Base-by-base conservation (phyloP, 2,797 vertebrate species). In the Todus mexicanus region DNA sequence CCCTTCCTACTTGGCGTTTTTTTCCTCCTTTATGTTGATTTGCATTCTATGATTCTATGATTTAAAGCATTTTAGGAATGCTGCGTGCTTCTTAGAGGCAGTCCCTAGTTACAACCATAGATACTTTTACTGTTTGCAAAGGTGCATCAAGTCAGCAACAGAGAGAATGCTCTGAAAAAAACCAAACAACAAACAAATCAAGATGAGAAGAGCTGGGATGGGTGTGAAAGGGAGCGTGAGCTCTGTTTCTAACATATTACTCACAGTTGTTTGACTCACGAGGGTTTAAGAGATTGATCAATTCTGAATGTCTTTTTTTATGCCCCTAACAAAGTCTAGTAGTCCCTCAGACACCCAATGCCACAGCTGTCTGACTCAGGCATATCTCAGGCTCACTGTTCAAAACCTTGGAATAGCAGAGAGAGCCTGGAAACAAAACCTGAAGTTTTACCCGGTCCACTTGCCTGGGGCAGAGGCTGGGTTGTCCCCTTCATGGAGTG, bases 61-160 rank as follows among this genome's bases (percentile, higher is more conserved):
- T n/a, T 50, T 23, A 73, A 93, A 84, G 43, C 31, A 84, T 86
- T 95, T 93, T 75, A 93, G 33, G 37, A 94, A 89, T 72, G 63
- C 54, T 90, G 61, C 14, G 33, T 12, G 4, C 37, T 72, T 87
- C 85, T 89, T 71, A 42, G 73, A 93, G 27, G 78, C n/a, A 54
- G 59, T 27, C 45, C 29, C 40, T 73, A 43, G 15, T 35, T 74
- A 76, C 90, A 94, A 93, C 38, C 89, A 83, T 40, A 76, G 71
- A 60, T 42, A 45, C 35, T 51, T 87, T 59, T 59, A 75, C 18
- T 59, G 21, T 51, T 86, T 59, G 57, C 42, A 45, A 23, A 63
- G 61, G 63, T 69, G 57, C 12, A 20, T 64, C 42, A 92, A 87
- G 54, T 81, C 43, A 94, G 64, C 40, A 57, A 64, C 12, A 69